These are phyloP conservation scores for Drosophila subobscura DNA, from an alignment of 1,140 invertebrate species.

Conservation along the genomic window DNA sequence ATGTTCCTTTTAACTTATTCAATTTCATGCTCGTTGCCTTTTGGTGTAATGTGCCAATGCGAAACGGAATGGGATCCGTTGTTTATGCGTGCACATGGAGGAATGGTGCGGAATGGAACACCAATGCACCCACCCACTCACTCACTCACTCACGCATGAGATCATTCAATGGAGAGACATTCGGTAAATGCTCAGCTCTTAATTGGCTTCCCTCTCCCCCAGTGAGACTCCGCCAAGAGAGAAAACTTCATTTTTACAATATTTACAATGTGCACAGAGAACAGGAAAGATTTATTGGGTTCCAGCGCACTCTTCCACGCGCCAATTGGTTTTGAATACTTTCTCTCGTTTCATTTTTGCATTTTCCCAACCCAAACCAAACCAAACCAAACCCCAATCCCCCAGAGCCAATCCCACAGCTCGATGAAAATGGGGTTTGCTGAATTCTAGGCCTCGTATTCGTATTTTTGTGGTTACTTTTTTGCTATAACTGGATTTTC, in stretches of 20 bases:
- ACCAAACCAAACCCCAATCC: too few relatives aligned
- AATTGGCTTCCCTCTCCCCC: too few relatives aligned
- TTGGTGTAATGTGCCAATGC: conserved; percentile 14
- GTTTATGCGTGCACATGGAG: not conserved
- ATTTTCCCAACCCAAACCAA: conserved; percentile 2
- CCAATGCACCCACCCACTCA: too few relatives aligned
- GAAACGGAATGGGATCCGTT: conserved; percentile 35
- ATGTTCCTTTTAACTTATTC: conserved; percentile 69
- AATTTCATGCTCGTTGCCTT: conserved; percentile 73
- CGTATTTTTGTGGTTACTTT: conserved; percentile 40
- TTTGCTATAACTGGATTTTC: conserved; percentile 41
- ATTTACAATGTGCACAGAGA: too few relatives aligned
- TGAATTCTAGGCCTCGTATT: conserved; percentile 57
- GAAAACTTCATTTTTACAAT: too few relatives aligned
- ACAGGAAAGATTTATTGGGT: conserved; percentile 9
- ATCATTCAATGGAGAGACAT: too few relatives aligned
- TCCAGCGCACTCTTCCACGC: too few relatives aligned
- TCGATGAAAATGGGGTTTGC: conserved; percentile 7
- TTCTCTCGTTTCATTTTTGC: conserved; percentile 32
- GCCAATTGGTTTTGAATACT: conserved; percentile 11
- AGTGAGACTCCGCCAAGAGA: too few relatives aligned
- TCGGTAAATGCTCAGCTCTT: too few relatives aligned
- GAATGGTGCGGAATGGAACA: conserved; percentile 1
- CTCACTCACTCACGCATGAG: too few relatives aligned
- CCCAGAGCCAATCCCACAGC: too few relatives aligned